A percentile compares a stretch with the other conserved stretches of the same genome.
Evolutionary conservation across 1,140 invertebrate genomes (phyloP).

Genomic region (Aphaenogaster floridana): DNA sequence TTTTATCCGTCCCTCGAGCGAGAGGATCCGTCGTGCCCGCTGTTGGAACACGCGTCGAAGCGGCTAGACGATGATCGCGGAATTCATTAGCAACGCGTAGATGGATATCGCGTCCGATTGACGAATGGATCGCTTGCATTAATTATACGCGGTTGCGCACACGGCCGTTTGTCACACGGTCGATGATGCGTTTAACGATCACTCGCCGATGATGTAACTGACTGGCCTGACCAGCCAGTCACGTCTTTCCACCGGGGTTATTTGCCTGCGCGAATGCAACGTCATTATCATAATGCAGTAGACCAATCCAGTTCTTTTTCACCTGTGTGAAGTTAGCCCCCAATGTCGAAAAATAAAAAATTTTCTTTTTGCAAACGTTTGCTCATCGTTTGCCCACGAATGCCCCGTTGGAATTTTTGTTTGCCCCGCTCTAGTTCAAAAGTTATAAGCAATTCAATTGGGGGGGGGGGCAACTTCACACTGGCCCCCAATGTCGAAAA

Average conservation of each 20-base stretch:
- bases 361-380: no score
- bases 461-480: no score
- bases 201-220: slow-evolving; percentile 47
- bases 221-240: not conserved
- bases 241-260: slow-evolving; percentile 30
- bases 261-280: slow-evolving; percentile 6
- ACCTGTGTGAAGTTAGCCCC: no score
- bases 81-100: slow-evolving; percentile 62
- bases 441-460: no score
- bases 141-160: slow-evolving; percentile 68
- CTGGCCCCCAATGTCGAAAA: no score
- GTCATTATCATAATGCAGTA: slow-evolving; percentile 48
- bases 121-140: slow-evolving; percentile 68
- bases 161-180: slow-evolving; percentile 64
- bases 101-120: slow-evolving; percentile 68
- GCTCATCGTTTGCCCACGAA: no score
- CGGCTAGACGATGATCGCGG: slow-evolving; percentile 59
- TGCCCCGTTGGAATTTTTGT: no score
- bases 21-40: slow-evolving; percentile 20
- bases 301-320: slow-evolving; percentile 1
- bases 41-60: slow-evolving; percentile 46
- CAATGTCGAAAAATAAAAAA: no score
- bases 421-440: no score
- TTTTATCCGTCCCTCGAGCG: not conserved
- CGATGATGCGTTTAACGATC: slow-evolving; percentile 69